phyloP scores from a whole-genome alignment of 1,140 invertebrate genomes.

The Pseudomyrmex sp. region DNA sequence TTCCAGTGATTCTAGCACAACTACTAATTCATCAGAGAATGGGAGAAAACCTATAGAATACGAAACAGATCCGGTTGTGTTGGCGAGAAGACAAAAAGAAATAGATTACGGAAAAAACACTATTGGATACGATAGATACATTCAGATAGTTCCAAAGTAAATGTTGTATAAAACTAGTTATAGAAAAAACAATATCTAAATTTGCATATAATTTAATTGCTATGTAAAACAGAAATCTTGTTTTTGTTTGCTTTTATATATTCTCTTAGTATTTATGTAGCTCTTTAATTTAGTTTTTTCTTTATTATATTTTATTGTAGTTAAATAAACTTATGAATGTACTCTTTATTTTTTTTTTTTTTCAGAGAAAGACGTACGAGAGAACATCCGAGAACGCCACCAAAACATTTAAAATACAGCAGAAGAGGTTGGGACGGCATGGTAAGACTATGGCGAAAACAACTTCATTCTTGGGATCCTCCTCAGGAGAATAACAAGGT shows the following conservation, averaged over 20 bases:
- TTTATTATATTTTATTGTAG: conserved; percentile 45
- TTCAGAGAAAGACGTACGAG: conserved; percentile 88
- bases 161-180: conserved; percentile 54
- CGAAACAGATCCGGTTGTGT: conserved; percentile 90
- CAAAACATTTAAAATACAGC: conserved; percentile 94
- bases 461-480: conserved; percentile 94
- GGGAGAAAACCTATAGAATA: conserved; percentile 82
- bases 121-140: conserved; percentile 93
- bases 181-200: too few relatives aligned
- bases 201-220: too few relatives aligned
- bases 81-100: conserved; percentile 94
- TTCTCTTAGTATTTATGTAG: too few relatives aligned
- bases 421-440: conserved; percentile 95
- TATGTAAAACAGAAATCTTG: too few relatives aligned
- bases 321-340: not conserved
- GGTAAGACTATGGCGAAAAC: conserved; percentile 94
- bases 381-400: conserved; percentile 94
- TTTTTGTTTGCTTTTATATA: too few relatives aligned
- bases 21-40: conserved; percentile 77
- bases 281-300: not conserved
- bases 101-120: conserved; percentile 98
- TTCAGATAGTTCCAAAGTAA: conserved; percentile 90
- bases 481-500: conserved; percentile 76
- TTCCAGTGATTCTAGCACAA: conserved; percentile 80
- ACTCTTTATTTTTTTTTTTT: conserved; percentile 65